Evolutionary conservation across 2,888 invertebrate species (phyloP), one percentile per base, ranked within the genome.

Genomic region (Odontomyia ornata): DNA sequence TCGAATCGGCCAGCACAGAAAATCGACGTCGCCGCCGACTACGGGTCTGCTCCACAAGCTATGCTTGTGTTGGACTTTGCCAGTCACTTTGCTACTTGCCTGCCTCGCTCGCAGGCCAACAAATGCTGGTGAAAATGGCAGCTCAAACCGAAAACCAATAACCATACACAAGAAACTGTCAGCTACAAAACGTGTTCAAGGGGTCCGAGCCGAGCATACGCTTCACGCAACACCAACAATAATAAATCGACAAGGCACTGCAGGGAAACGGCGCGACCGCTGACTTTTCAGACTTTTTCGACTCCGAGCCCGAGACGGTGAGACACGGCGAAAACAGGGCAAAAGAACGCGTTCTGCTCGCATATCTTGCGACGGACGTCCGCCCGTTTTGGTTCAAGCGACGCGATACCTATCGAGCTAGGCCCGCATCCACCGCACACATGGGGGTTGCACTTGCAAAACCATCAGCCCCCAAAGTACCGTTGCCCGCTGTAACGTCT

Each of bases 51-150:
- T 13, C 11, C 15, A 47, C 47, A 47, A 21, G 69, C 27, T 69
- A 47, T 30, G 69, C 23, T 36, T 73, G 73, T 73, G 73, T 73
- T 73, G 73, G 43, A 60, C 28, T 52, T 69, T n/a, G 56, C 21
- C 72, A 60, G 60, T 60, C 60, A 60, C 21, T 60, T 60, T 7
- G 5, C 21, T 18, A 21, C 36, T 64, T 30, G 27, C 15, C 64
- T 64, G 27, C 64, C 25, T 46, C 27, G 67, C 67, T 79, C 78
- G 79, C 89, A 89, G 89, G 89, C 89, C 88, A 89, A 89, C 89
- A 89, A 89, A 89, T 89, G 89, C n/a, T n/a, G 89, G 88, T 89
- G 36, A 46, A 69, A 47, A 25, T 60, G 60, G 60, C 21, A 67
- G 21, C 67, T n/a, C 4, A 23, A 43, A 27, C 64, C 67, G 27